phyloP scores from a whole-genome alignment of 1,140 invertebrate species.

The Bombus affinis region DNA sequence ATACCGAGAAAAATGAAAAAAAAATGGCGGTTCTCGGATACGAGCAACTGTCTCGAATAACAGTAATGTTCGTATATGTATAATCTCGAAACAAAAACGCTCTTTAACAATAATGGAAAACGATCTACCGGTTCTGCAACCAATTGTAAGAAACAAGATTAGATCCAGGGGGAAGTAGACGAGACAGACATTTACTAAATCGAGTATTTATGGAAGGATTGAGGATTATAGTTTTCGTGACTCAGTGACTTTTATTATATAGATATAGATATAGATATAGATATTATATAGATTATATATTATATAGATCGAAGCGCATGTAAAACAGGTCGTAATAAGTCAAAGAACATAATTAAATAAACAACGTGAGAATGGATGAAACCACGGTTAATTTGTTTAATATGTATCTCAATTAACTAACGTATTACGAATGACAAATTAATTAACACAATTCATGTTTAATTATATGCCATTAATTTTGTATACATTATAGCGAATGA shows the following conservation, averaged over 20 bases:
- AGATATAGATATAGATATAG: no score
- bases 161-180: neutral
- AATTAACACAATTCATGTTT: conserved; percentile 5
- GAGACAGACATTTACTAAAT: neutral
- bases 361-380: neutral
- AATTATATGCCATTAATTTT: neutral
- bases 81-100: no score
- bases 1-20: no score
- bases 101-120: neutral
- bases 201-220: neutral
- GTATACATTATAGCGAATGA: neutral
- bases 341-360: neutral
- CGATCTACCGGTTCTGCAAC: neutral
- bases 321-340: neutral
- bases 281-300: no score
- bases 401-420: no score
- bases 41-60: no score
- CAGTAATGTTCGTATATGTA: no score
- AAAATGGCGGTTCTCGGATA: no score
- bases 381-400: neutral
- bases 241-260: neutral
- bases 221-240: neutral
- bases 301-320: no score
- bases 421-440: neutral
- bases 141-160: neutral